Evolutionary conservation across 2,888 invertebrate species (phyloP).

Genomic region (Machimus atricapillus): DNA sequence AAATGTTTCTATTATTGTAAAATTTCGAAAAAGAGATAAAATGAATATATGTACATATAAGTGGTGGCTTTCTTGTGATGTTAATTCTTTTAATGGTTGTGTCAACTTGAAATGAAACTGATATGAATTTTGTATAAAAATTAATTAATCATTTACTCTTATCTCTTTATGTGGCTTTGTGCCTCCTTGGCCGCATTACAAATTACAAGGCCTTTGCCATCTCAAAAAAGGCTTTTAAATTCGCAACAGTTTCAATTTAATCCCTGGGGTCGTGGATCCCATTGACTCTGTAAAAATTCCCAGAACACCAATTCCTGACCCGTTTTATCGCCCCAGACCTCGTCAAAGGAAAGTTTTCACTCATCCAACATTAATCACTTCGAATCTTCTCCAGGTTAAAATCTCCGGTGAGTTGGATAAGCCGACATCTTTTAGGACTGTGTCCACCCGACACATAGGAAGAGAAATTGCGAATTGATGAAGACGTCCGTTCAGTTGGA

Average conservation of each 20-base stretch:
- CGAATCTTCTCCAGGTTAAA: background rate
- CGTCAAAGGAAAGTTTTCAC: background rate
- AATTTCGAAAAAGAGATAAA: too few species aligned
- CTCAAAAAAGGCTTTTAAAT: background rate
- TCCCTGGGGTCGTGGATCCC: background rate
- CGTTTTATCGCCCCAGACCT: background rate
- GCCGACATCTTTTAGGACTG: background rate
- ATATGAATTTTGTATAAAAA: too few species aligned
- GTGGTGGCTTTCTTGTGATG: background rate
- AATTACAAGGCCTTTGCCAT: background rate
- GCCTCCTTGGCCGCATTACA: background rate
- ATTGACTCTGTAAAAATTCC: background rate
- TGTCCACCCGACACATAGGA: background rate
- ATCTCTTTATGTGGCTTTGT: background rate
- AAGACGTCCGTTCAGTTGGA: background rate
- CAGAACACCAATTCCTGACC: background rate
- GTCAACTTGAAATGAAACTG: background rate
- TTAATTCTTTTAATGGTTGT: background rate
- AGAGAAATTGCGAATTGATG: background rate
- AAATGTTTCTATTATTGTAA: too few species aligned
- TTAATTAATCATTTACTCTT: background rate
- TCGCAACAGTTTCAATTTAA: background rate
- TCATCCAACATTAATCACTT: background rate
- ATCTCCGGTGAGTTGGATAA: background rate
- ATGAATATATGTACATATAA: too few species aligned